These are phyloP conservation scores for Otis tarda DNA, from an alignment of 2,113 vertebrate species.

Conservation along the genomic window DNA sequence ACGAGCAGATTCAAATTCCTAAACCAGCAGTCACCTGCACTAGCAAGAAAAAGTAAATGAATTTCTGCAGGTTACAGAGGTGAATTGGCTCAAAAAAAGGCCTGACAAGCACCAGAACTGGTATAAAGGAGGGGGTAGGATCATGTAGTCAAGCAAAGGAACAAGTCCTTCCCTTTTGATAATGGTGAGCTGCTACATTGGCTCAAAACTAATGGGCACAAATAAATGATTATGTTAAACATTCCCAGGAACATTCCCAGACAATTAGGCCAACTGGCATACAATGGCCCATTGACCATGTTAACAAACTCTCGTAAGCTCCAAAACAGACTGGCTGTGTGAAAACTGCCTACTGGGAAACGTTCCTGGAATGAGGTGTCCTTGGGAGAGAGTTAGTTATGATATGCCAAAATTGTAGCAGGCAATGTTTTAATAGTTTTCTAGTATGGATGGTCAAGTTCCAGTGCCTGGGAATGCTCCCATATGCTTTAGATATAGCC, in stretches of 20 bases:
- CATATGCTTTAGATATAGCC: conserved; percentile 2
- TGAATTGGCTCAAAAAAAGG: neutral
- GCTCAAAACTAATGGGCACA: neutral
- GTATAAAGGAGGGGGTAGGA: neutral
- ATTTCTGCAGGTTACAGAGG: neutral
- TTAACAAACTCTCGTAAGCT: conserved; percentile 25
- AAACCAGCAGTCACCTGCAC: neutral
- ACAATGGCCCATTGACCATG: conserved; percentile 6
- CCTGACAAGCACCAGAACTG: neutral
- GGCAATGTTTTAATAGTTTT: conserved; percentile 30
- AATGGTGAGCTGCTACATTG: neutral
- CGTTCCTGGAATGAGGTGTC: neutral
- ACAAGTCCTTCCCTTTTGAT: neutral
- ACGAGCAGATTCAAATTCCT: neutral
- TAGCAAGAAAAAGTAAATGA: neutral
- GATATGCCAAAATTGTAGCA: conserved; percentile 26
- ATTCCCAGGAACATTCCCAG: conserved; percentile 42
- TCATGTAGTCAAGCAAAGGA: neutral
- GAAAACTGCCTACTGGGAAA: neutral
- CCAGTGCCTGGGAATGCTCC: conserved; percentile 16
- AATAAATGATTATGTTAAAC: conserved; percentile 29
- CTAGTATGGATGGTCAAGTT: neutral
- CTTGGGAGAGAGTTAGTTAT: conserved; percentile 10
- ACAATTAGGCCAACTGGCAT: conserved; percentile 35
- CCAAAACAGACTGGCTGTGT: neutral